Base-by-base conservation (phyloP, 2,797 vertebrate genomes). In the Petrocephalus schoutedeni region DNA sequence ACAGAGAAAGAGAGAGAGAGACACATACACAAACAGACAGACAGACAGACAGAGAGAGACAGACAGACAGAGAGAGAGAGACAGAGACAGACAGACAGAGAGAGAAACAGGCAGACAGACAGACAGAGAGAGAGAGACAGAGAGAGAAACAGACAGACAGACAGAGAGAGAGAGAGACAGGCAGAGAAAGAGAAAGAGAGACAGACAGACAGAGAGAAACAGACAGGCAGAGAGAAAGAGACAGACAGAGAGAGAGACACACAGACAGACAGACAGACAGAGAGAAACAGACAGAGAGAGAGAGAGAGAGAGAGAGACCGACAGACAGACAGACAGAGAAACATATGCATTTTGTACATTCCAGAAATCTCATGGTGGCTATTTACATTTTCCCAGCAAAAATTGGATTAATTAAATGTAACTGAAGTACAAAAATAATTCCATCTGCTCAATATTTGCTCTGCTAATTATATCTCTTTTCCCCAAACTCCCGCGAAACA, bases 301-400 rank as follows among this genome's bases (percentile, higher is more conserved):
- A 87, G 36, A 28, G 36, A 91, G 16, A 91, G 49, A 90, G 16
- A 87, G 28, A 87, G 23, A 89, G 4, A 89, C 8, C 80, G 7
- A 87, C 7, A 16, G 12, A 87, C 53, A 83, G 74, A 77, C 36
- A 84, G 3, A 49, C 14, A 87, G 9, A 54, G 56, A 86, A 8
- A 19, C 45, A 56, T 6, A 51, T 51, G 49, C 5, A 51, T 51
- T 51, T 6, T 51, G 61, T 28, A 61, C n/a, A 61, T 23, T 23
- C 9, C 53, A 64, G 61, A 28, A 51, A 51, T 51, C 49, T 45
- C 41, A 45, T 3, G 4, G 41, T 45, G 41, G 41, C 41, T 45
- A 45, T 45, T 45, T 45, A 45, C 41, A 45, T 45, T 45, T 4
- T 45, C 41, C 41, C 41, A 45, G 4, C 41, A 45, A 45, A 4